These are phyloP conservation scores for Ctenopoma kingsleyae DNA, from an alignment of 2,797 vertebrate species.

Conservation along the genomic window DNA sequence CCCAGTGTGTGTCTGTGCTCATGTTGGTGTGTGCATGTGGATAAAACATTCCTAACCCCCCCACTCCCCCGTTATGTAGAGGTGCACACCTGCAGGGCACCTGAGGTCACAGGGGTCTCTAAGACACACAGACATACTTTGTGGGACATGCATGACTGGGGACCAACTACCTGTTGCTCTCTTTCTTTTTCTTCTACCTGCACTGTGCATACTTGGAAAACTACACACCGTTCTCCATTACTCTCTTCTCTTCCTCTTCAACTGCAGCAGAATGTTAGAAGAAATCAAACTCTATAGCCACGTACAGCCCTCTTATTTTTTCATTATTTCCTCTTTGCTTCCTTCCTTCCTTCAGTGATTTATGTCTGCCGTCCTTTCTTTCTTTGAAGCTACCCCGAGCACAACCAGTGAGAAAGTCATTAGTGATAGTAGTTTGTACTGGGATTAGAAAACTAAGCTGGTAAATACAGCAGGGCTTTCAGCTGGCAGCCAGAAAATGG, in stretches of 20 bases:
- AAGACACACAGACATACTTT: conserved; percentile 17
- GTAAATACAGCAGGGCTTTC: conserved; percentile 72
- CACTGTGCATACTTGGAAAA: conserved; percentile 22
- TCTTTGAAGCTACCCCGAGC: conserved; percentile 45
- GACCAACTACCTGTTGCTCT: conserved; percentile 74
- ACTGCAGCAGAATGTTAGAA: neutral
- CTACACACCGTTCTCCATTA: neutral
- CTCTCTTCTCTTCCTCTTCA: neutral
- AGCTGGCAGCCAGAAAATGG: conserved; percentile 49
- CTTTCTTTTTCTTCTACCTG: conserved; percentile 45
- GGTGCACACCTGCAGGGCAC: conserved; percentile 79
- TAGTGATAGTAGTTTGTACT: conserved; percentile 75
- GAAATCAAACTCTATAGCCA: neutral
- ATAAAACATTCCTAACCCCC: conserved; percentile 63
- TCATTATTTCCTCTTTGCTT: neutral
- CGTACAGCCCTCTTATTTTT: neutral
- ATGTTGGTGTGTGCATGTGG: conserved; percentile 32
- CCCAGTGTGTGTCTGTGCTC: conserved; percentile 42
- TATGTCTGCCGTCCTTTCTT: neutral
- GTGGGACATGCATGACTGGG: conserved; percentile 74
- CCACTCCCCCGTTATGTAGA: conserved; percentile 31
- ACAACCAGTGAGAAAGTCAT: conserved; percentile 76
- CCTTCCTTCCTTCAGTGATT: neutral
- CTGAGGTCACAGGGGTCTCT: conserved; percentile 66
- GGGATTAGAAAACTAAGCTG: conserved; percentile 76